phyloP scores from a whole-genome alignment of 2,113 vertebrate species.

The Megaceryle maxima region DNA sequence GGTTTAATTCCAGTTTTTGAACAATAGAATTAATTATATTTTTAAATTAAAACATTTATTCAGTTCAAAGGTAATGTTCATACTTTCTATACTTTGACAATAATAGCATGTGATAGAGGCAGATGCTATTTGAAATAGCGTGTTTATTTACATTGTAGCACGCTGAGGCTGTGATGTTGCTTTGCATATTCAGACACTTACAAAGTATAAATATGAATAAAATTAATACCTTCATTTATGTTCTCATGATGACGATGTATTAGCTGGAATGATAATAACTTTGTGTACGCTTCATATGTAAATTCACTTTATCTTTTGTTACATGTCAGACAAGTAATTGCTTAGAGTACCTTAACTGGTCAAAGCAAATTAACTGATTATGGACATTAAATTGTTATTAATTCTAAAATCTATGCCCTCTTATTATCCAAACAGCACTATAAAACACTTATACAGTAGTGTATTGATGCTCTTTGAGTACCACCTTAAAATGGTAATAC shows the following conservation, averaged over 20 bases:
- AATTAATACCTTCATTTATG: slow-evolving; percentile 37
- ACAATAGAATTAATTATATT: slow-evolving; percentile 17
- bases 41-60: neutral
- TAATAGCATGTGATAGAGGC: neutral
- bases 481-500: neutral
- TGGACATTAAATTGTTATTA: neutral
- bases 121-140: slow-evolving; percentile 32
- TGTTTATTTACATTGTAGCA: slow-evolving; percentile 15
- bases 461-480: neutral
- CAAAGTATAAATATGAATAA: slow-evolving; percentile 35
- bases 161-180: neutral
- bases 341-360: slow-evolving; percentile 1
- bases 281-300: slow-evolving; percentile 1
- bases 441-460: neutral
- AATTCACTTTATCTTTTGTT: slow-evolving; percentile 7
- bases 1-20: slow-evolving; percentile 30
- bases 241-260: neutral
- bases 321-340: slow-evolving; percentile 3
- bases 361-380: neutral
- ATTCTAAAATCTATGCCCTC: neutral
- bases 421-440: neutral
- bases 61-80: neutral
- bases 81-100: neutral
- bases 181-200: slow-evolving; percentile 30
- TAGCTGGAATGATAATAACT: slow-evolving; percentile 1